Evolutionary conservation across 2,888 invertebrate species (phyloP).

Genomic region (Desoria tigrina): DNA sequence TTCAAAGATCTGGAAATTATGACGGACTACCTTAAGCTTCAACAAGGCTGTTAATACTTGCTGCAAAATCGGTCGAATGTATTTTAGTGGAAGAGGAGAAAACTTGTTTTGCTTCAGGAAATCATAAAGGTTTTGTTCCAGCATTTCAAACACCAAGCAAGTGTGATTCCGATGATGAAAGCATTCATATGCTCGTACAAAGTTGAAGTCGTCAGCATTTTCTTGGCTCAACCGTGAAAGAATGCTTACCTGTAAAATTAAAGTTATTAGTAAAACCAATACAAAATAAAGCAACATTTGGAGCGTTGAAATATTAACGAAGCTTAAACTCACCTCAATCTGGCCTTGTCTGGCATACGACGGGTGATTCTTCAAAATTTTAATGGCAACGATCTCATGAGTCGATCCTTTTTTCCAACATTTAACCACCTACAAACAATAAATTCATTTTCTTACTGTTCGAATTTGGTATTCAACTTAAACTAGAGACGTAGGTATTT

Average conservation of each 20-base stretch:
- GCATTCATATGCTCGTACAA: conserved; percentile 99
- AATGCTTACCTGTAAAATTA: conserved; percentile 71
- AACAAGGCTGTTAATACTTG: conserved; percentile 84
- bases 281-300: neutral
- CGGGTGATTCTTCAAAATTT: conserved; percentile 99
- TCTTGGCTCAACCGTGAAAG: conserved; percentile 90
- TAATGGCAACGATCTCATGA: conserved; percentile 99
- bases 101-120: conserved; percentile 99
- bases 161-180: conserved; percentile 99
- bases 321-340: conserved; percentile 79
- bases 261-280: conserved; percentile 3
- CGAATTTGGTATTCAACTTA: neutral
- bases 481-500: too few species aligned
- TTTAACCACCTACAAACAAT: conserved; percentile 82
- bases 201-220: conserved; percentile 99
- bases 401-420: conserved; percentile 99
- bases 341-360: conserved; percentile 99
- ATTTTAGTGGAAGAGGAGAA: conserved; percentile 95
- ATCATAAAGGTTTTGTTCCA: conserved; percentile 99
- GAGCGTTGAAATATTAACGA: conserved; percentile 1
- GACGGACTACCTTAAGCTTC: conserved; percentile 86
- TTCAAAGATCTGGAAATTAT: conserved; percentile 23
- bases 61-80: conserved; percentile 97
- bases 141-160: conserved; percentile 99
- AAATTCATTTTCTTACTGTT: neutral